Conservation (phyloP, 2,888 invertebrate genomes). For the Hydrotaea diabolus region DNA sequence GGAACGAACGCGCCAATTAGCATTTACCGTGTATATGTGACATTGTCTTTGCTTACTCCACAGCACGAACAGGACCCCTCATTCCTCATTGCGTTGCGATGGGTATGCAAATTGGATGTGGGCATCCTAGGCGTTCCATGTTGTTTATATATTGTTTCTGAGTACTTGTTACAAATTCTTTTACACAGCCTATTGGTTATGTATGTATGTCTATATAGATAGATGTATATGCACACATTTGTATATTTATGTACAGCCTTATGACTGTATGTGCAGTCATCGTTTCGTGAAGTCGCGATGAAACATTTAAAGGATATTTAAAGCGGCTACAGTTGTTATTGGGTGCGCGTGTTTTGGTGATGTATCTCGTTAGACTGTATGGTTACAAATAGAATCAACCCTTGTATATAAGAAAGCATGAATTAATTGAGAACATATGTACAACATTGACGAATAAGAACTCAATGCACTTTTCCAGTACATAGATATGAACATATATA, state of each 20-base stretch:
- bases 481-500: background rate
- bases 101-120: conserved; percentile 72
- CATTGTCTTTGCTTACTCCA: conserved; percentile 70
- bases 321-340: conserved; percentile 76
- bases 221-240: background rate
- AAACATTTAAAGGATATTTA: conserved; percentile 69
- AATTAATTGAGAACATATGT: conserved; percentile 69
- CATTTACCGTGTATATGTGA: conserved; percentile 73
- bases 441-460: conserved; percentile 74
- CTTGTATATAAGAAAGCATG: conserved; percentile 70
- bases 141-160: conserved; percentile 19
- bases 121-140: conserved; percentile 65
- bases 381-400: conserved; percentile 68
- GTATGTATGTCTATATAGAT: conserved; percentile 33
- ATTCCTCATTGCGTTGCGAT: too few relatives aligned
- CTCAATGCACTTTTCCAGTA: conserved; percentile 68
- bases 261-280: conserved; percentile 38
- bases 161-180: conserved; percentile 39
- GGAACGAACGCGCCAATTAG: conserved; percentile 76
- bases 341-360: conserved; percentile 70
- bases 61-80: conserved; percentile 57
- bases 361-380: conserved; percentile 26
- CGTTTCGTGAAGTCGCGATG: conserved; percentile 65
- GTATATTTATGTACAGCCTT: conserved; percentile 40
- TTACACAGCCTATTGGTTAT: conserved; percentile 31